Base-by-base conservation (phyloP, 2,113 vertebrate genomes). In the Pituophis catenifer region DNA sequence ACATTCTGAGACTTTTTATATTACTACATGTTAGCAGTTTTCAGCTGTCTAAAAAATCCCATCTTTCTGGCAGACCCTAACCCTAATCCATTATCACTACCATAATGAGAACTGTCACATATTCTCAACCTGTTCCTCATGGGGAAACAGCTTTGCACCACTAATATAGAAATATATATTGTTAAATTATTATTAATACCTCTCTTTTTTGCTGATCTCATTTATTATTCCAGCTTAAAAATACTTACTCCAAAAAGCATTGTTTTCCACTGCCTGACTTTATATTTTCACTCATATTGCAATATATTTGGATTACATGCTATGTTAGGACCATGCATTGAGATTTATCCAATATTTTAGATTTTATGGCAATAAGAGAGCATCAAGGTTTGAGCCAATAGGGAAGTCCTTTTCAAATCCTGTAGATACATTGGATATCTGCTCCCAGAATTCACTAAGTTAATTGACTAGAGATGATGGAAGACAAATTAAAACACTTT, bases 41-140 rank as follows among this genome's bases (percentile, higher is more conserved):
- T 94, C 97, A 97, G 97, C 96, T 97, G 96, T 70, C 91, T 94
- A 94, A 95, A 94, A 96, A 96, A 96, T 90, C 85, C 86, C 94
- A 90, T 88, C 95, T 87, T 89, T 94, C 95, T 58, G 3, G 90
- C 90, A 94, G 95, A 96, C 29, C 65, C 13, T 33, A 70, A 70
- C 65, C 65, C 65, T 33, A 70, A 33, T 70, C 90, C 58, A 57
- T 94, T 96, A 95, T 91, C 89, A 81, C 65, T 90, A 88, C n/a
- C 24, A 86, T 94, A 95, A 96, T 97, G 94, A 94, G 92, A 96
- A 97, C 96, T 96, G 93, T 95, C 96, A 96, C 94, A 93, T 52
- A 57, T 50, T 94, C 59, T 94, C 94, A 89, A 21, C 93, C 95
- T 95, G 94, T 95, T 50, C 81, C 93, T 96, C 94, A 91, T 95